Percentiles rank a stretch among this genome's conserved stretches.
phyloP scores from a whole-genome alignment of 2,113 vertebrate genomes.

The Orthochromis indermauri region DNA sequence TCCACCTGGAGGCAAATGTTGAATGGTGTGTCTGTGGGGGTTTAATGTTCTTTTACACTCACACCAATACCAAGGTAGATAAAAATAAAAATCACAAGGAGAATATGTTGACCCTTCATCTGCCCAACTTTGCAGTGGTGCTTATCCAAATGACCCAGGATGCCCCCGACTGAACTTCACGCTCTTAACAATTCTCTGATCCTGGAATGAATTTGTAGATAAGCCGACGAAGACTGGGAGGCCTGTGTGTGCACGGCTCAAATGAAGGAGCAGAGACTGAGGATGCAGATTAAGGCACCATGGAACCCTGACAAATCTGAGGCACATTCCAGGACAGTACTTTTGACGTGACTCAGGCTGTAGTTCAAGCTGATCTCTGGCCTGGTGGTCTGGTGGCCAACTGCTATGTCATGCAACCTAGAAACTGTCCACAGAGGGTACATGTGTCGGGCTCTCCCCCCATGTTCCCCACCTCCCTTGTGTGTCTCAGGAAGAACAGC shows the following conservation, averaged over 20 bases:
- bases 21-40: neutral
- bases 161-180: neutral
- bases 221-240: neutral
- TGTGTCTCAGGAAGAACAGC: constrained; percentile 20
- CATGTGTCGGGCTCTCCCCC: neutral
- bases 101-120: neutral
- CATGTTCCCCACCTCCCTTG: neutral
- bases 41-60: neutral
- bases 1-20: neutral
- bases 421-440: neutral
- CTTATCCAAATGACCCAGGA: neutral
- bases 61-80: neutral
- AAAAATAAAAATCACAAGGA: neutral
- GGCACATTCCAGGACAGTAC: neutral
- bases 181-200: neutral
- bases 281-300: constrained; percentile 65
- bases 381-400: neutral
- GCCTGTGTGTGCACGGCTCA: neutral
- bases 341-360: neutral
- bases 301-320: constrained; percentile 54
- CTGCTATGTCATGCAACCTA: neutral
- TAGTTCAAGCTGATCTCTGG: neutral
- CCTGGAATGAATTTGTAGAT: neutral
- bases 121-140: neutral
- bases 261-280: neutral